A percentile compares a stretch with the other conserved stretches of the same genome.
phyloP scores from a whole-genome alignment of 2,888 invertebrate species.

The Tortricodes alternella region DNA sequence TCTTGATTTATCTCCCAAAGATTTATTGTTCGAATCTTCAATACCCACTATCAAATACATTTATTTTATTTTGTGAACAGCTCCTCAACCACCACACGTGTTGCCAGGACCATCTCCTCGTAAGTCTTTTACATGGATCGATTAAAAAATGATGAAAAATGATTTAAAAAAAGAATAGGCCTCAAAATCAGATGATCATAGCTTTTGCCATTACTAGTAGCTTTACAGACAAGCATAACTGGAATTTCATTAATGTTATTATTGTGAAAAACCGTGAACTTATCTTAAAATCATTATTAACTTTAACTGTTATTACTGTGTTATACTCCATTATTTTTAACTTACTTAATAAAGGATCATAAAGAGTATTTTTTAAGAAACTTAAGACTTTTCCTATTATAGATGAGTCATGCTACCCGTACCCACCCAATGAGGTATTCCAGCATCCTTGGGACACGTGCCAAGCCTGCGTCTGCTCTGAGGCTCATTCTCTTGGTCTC shows the following conservation, averaged over 20 bases:
- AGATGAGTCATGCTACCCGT: constrained; percentile 70
- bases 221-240: not conserved
- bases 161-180: not conserved
- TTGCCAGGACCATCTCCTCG: constrained; percentile 69
- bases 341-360: no score
- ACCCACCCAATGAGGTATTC: constrained; percentile 58
- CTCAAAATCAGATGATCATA: no score
- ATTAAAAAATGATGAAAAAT: not conserved
- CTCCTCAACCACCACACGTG: constrained; percentile 23
- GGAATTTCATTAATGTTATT: not conserved
- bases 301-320: no score
- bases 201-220: no score
- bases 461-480: constrained; percentile 63
- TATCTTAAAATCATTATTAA: not conserved
- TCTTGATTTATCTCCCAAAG: no score
- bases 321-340: no score
- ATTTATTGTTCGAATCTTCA: no score
- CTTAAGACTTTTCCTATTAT: not conserved
- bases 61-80: constrained; percentile 20
- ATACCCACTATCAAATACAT: not conserved
- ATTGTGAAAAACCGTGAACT: not conserved
- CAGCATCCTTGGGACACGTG: constrained; percentile 75
- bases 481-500: constrained; percentile 42
- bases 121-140: constrained; percentile 45
- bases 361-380: no score